Conservation (phyloP, 2,113 vertebrate genomes). For the Synchiropus splendidus region DNA sequence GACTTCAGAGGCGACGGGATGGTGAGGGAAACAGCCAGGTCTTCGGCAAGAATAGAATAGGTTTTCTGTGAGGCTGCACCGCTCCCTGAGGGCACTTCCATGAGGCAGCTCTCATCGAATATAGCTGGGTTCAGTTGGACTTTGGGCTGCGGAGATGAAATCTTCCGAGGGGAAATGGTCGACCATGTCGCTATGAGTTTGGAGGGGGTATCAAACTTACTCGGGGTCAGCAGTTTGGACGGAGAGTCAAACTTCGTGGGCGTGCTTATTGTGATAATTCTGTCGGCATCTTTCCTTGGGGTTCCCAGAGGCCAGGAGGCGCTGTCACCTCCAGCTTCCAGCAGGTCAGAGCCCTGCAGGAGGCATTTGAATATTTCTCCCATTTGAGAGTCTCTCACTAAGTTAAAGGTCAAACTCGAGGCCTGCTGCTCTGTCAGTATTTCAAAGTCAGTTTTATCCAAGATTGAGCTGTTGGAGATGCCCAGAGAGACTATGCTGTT, state of each 20-base stretch:
- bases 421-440: conserved; percentile 90
- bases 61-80: conserved; percentile 65
- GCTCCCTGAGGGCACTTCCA: conserved; percentile 76
- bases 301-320: conserved; percentile 75
- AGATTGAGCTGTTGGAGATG: conserved; percentile 41
- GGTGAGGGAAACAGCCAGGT: conserved; percentile 89
- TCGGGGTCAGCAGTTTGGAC: conserved; percentile 60
- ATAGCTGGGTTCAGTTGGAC: conserved; percentile 75
- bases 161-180: conserved; percentile 71
- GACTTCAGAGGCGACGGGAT: conserved; percentile 94
- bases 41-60: conserved; percentile 84
- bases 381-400: conserved; percentile 94
- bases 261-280: conserved; percentile 51
- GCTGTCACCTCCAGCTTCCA: conserved; percentile 71
- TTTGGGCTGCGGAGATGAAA: conserved; percentile 55
- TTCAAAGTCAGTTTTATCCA: conserved; percentile 76
- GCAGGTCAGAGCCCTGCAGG: conserved; percentile 83
- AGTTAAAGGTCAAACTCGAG: conserved; percentile 87
- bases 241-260: conserved; percentile 61
- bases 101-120: conserved; percentile 89
- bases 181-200: conserved; percentile 72
- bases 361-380: conserved; percentile 96
- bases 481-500: conserved; percentile 16
- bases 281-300: conserved; percentile 75
- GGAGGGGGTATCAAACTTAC: conserved; percentile 63